Conservation (phyloP, 2,113 vertebrate genomes). For the Thinocorus orbignyianus region DNA sequence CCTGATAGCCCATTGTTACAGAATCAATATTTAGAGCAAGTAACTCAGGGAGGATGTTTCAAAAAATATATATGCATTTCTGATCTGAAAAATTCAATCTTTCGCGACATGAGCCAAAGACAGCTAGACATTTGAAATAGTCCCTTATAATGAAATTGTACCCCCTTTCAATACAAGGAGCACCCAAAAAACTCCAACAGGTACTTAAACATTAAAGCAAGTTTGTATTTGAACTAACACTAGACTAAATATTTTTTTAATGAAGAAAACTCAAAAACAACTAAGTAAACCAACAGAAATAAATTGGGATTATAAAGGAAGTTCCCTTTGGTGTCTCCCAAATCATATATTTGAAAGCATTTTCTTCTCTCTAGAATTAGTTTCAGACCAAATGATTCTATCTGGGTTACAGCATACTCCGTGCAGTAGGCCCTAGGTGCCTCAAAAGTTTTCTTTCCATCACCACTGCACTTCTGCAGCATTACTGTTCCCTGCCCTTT, state of each 20-base stretch:
- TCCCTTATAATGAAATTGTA: background rate
- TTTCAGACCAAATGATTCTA: background rate
- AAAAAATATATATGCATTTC: background rate
- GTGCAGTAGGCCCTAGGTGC: background rate
- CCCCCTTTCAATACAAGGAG: background rate
- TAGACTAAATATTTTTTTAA: background rate
- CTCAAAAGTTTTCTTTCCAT: background rate
- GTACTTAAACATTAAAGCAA: background rate
- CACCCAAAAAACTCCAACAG: background rate
- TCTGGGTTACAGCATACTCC: background rate
- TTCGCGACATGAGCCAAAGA: slow-evolving; percentile 10
- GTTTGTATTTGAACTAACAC: background rate
- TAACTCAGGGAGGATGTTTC: background rate
- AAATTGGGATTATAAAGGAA: background rate
- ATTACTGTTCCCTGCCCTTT: background rate
- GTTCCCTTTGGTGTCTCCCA: background rate
- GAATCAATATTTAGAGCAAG: background rate
- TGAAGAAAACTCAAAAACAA: background rate
- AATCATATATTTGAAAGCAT: background rate
- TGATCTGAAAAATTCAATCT: background rate
- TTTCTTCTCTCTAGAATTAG: background rate
- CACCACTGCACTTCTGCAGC: background rate
- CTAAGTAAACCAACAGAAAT: background rate
- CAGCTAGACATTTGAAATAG: background rate
- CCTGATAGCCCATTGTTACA: background rate